Conservation (phyloP, 2,888 invertebrate species). For the Synanthedon andrenaeformis region DNA sequence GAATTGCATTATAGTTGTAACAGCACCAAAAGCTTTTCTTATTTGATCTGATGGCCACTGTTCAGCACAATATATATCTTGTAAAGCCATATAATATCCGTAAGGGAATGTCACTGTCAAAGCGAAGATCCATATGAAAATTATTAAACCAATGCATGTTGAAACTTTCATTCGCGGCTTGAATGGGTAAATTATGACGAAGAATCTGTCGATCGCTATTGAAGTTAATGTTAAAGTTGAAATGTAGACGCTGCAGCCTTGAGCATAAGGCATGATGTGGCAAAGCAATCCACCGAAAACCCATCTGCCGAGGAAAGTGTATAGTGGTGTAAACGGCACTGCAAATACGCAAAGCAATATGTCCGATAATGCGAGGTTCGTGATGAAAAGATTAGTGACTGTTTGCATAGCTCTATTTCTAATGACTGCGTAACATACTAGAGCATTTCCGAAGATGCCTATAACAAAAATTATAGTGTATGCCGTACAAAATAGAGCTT, state of each 20-base stretch:
- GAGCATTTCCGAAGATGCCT: slow-evolving; percentile 84
- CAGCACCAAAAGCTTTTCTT: slow-evolving; percentile 79
- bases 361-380: slow-evolving; percentile 89
- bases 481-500: slow-evolving; percentile 79
- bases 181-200: slow-evolving; percentile 91
- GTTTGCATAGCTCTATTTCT: slow-evolving; percentile 91
- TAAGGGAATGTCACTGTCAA: slow-evolving; percentile 86
- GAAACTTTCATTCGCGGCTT: slow-evolving; percentile 83
- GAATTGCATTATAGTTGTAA: slow-evolving; percentile 87
- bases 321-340: slow-evolving; percentile 90
- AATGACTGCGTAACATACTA: slow-evolving; percentile 88
- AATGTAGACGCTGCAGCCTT: slow-evolving; percentile 90
- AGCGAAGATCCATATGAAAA: slow-evolving; percentile 85
- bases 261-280: slow-evolving; percentile 87
- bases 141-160: slow-evolving; percentile 80
- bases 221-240: slow-evolving; percentile 90
- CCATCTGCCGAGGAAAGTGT: slow-evolving; percentile 87
- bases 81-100: slow-evolving; percentile 81
- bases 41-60: slow-evolving; percentile 83
- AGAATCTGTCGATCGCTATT: slow-evolving; percentile 92
- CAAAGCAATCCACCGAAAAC: slow-evolving; percentile 86
- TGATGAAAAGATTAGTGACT: slow-evolving; percentile 92
- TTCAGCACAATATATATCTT: slow-evolving; percentile 74
- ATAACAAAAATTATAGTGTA: slow-evolving; percentile 84
- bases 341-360: slow-evolving; percentile 87